phyloP scores from a whole-genome alignment of 2,797 vertebrate genomes.

The Chaetophractus vellerosus region DNA sequence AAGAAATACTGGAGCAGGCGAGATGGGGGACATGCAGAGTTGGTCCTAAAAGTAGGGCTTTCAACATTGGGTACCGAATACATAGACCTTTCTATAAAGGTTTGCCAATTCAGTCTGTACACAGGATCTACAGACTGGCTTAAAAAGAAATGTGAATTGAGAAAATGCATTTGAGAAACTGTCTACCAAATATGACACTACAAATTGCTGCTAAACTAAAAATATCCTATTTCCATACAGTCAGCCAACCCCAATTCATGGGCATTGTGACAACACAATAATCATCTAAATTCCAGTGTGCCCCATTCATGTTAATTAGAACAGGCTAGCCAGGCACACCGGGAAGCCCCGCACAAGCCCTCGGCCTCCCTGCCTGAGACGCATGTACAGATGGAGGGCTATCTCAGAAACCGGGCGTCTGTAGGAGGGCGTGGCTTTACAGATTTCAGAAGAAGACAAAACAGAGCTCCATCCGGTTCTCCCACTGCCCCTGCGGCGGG shows the following conservation, averaged over 20 bases:
- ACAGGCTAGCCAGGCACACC: neutral
- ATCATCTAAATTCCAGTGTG: neutral
- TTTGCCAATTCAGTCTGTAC: neutral
- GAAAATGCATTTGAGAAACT: constrained; percentile 59
- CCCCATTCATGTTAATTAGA: neutral
- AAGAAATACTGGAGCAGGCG: neutral
- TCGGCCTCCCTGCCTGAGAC: neutral
- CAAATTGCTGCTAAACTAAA: constrained; percentile 45
- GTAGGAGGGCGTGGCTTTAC: neutral
- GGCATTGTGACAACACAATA: neutral
- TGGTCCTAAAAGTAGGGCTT: neutral
- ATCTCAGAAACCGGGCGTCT: neutral
- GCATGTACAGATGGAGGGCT: neutral
- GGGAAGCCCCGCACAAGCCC: neutral
- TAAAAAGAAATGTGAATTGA: constrained; percentile 50
- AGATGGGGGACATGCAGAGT: neutral
- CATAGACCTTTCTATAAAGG: constrained; percentile 25
- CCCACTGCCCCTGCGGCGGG: no score
- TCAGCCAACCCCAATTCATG: neutral
- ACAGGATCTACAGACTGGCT: neutral
- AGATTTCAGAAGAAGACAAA: constrained; percentile 28
- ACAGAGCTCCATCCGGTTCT: neutral
- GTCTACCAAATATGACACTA: constrained; percentile 30
- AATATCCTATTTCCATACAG: constrained; percentile 26
- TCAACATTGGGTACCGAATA: neutral